Evolutionary conservation across 2,113 vertebrate species (phyloP).

Genomic region (Nannobrachium achirus): DNA sequence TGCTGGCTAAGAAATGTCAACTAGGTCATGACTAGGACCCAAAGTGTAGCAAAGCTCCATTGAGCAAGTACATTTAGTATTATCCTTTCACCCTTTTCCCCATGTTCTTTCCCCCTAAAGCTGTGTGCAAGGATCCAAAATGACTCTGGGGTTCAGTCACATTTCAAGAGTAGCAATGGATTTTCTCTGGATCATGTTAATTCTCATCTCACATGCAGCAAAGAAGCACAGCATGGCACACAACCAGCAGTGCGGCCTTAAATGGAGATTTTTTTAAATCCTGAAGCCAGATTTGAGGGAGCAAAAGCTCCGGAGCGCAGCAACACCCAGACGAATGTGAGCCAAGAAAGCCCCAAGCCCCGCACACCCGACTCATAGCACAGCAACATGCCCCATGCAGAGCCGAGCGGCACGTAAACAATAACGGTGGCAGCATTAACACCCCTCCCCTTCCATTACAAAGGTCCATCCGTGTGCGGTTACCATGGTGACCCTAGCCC

Average conservation of each 20-base stretch:
- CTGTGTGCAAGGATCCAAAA: too few species aligned
- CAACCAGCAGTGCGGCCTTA: conserved; percentile 23
- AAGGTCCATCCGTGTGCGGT: conserved; percentile 40
- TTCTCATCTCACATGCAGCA: conserved; percentile 35
- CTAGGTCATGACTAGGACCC: not conserved
- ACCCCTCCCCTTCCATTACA: conserved; percentile 29
- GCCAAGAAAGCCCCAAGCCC: not conserved
- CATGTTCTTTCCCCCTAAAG: too few species aligned
- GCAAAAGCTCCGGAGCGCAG: conserved; percentile 3
- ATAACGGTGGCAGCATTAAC: conserved; percentile 24
- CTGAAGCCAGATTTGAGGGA: conserved; percentile 22
- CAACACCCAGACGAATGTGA: not conserved
- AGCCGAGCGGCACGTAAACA: conserved; percentile 39
- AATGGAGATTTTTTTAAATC: conserved; percentile 34
- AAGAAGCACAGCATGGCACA: conserved; percentile 32
- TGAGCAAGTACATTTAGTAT: not conserved
- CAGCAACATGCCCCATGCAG: conserved; percentile 35
- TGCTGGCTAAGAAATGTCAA: not conserved
- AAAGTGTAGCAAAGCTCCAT: not conserved
- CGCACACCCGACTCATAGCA: conserved; percentile 16
- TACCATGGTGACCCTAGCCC: conserved; percentile 61
- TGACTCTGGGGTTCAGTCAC: not conserved
- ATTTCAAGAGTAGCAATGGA: conserved; percentile 1
- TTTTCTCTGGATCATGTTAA: conserved; percentile 26
- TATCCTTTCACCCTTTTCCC: not conserved